Base-by-base conservation (phyloP, 2,888 invertebrate species). In the Aromia moschata region DNA sequence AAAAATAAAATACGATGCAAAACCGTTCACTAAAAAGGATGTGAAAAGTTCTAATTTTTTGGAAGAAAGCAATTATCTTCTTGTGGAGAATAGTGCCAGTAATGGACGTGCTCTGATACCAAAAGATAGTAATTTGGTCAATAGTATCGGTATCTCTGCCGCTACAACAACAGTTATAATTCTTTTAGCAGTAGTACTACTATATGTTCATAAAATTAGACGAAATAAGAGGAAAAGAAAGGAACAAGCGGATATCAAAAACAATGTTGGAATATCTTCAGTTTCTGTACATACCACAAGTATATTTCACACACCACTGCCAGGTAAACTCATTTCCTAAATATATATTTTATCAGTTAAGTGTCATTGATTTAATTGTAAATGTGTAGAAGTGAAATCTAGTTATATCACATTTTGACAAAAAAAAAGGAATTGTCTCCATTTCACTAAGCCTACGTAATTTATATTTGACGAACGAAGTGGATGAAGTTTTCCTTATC, bases 241-340 rank as follows among this genome's bases (percentile, higher is more conserved):
- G 12, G 57, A 83, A 81, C 81, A 83, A 73, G 81, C 81, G 2
- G 81, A 82, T 76, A 81, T 81, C 38, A 82, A 82, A 64, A 81
- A 80, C 11, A 52, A 31, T 17, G 41, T 14, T 44, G 80, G 80
- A 64, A 81, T 78, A 0, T 82, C 83, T 1, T 82, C 84, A n/a
- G 84, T 74, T 17, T 65, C 73, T 11, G 69, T 84, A 1, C 84
- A 84, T 64, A 82, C 84, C 0, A 81, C 84, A 58, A 85, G 84
- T 68, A 84, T 85, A 47, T 85, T 85, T 58, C 84, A 85, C 67
- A 83, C 84, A 16, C 85, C 85, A 2, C 74, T 85, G 59, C 85
- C 85, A 75, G 85, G 85, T 85, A 77, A 74, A 57, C 53, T 17
- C 12, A 12, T 4, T 14, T 43, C 3, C 11, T 15, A 15, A 40